Base-by-base conservation (phyloP, 2,113 vertebrate species). In the Coptodon bakossiorum region DNA sequence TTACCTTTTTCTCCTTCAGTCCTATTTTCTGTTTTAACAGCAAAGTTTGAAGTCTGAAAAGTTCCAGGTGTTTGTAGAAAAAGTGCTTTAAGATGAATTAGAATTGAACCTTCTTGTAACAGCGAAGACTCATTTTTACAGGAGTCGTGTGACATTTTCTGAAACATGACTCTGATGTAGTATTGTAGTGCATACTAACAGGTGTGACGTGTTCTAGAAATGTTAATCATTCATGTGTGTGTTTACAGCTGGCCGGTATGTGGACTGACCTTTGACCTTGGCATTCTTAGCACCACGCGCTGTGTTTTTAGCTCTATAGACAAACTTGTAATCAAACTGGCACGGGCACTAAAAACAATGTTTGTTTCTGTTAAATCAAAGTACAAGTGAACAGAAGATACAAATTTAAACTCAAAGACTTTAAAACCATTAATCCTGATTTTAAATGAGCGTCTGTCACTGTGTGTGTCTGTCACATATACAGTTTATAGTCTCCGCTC, bases 251-350 rank as follows among this genome's bases (percentile, higher is more conserved):
- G 34, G 34, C 6, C 0, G 12, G 63, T 68, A 22, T 40, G 36
- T 0, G 3, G 11, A 14, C 19, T 68, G 34, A 68, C 36, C 63
- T 38, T 22, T 68, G 34, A 68, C 63, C 36, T 1, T 68, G 19
- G 34, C 10, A 68, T 22, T 1, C 10, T 40, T 68, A 40, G 19
- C 19, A 68, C 19, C 63, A 22, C 0, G 11, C 3, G 1, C 63
- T 68, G 7, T 68, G 34, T 40, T 68, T 40, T 22, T 11, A 68
- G 6, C 63, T 68, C 34, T 68, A 19, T 68, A 14, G 36, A 68
- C 36, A 5, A 19, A 68, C 19, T 1, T 68, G 24, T 2, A n/a
- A 66, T 66, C 10, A 38, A 66, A 66, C 6, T 3, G 10, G 31
- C 10, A 13, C 43, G 6, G 43, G 43, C 1, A 13, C 31, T 38